Evolutionary conservation across 2,888 invertebrate genomes (phyloP).

Genomic region (Oasisia sp.): DNA sequence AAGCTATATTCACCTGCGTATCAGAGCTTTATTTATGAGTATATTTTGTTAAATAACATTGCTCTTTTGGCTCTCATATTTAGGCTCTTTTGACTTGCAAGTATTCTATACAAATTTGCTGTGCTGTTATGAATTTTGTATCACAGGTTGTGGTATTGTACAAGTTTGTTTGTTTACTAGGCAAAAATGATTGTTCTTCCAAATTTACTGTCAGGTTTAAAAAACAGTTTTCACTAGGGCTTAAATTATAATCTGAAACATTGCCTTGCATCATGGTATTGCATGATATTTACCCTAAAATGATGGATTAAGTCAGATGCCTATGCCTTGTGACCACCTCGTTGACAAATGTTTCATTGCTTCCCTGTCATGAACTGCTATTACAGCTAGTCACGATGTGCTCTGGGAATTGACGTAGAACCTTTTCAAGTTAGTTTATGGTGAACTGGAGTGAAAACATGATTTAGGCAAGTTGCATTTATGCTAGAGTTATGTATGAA

Average conservation of each 20-base stretch:
- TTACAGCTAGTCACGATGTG: neutral
- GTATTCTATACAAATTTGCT: no score
- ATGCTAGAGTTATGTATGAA: neutral
- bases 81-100: no score
- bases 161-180: neutral
- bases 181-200: neutral
- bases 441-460: neutral
- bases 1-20: no score
- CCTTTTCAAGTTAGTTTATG: neutral
- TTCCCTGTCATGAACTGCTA: neutral
- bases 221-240: no score
- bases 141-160: no score
- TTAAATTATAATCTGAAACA: no score
- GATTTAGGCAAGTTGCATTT: neutral
- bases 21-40: no score
- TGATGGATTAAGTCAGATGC: neutral
- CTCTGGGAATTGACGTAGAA: neutral
- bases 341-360: neutral
- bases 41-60: no score
- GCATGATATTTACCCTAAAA: neutral
- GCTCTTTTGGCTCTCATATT: no score
- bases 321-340: neutral
- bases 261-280: no score
- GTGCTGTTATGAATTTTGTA: no score
- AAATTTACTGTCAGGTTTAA: neutral